Evolutionary conservation across 2,888 invertebrate species (phyloP).

Genomic region (Mythimna albipuncta): DNA sequence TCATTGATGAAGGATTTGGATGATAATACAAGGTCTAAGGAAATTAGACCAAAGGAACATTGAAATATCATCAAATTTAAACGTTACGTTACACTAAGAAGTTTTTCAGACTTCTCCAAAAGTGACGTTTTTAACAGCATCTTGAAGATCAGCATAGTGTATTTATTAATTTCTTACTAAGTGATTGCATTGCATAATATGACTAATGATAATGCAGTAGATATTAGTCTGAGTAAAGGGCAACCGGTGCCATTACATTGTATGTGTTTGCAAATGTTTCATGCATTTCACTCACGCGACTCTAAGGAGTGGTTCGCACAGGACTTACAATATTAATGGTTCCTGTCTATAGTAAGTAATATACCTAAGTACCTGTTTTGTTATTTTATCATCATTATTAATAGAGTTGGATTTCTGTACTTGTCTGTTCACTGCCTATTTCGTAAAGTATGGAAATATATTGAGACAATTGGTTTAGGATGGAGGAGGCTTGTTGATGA

Average conservation of each 20-base stretch:
- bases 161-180: not conserved
- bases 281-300: conserved; percentile 46
- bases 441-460: conserved; percentile 28
- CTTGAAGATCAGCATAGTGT: not conserved
- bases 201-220: conserved; percentile 1
- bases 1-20: too few relatives aligned
- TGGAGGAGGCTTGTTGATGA: conserved; percentile 30
- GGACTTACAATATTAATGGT: conserved; percentile 24
- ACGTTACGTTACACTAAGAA: too few relatives aligned
- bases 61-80: too few relatives aligned
- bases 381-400: conserved; percentile 13
- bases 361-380: conserved; percentile 17
- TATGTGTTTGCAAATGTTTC: conserved; percentile 37
- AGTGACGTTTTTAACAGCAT: not conserved
- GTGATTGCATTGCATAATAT: not conserved
- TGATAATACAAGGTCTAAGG: too few relatives aligned
- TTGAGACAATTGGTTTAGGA: conserved; percentile 22
- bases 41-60: too few relatives aligned
- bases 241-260: conserved; percentile 12
- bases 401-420: conserved; percentile 5
- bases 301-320: conserved; percentile 45
- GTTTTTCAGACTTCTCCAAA: not conserved
- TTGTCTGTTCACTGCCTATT: conserved; percentile 26
- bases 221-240: conserved; percentile 28
- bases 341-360: conserved; percentile 14